A percentile compares a stretch with the other conserved stretches of the same genome.
Evolutionary conservation across 2,113 vertebrate genomes (phyloP).

Genomic region (Alectura lathami): DNA sequence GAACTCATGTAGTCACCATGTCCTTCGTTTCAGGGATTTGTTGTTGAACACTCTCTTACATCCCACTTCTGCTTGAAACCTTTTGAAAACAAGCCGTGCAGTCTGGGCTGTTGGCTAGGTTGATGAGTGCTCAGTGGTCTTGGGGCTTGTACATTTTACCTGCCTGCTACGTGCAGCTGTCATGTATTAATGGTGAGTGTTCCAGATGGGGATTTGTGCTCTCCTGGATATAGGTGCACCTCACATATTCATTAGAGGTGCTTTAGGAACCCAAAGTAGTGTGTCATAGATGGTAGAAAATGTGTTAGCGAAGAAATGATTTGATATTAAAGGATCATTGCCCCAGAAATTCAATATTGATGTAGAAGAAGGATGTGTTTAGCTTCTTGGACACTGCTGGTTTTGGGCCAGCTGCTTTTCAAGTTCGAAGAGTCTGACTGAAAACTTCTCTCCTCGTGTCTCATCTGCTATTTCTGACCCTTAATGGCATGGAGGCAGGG

Average conservation of each 20-base stretch:
- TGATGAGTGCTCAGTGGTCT: background rate
- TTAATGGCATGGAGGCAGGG: background rate
- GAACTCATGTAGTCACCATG: fast-evolving
- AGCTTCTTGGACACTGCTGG: background rate
- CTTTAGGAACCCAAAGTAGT: background rate
- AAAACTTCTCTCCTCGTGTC: background rate
- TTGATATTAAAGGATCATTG: background rate
- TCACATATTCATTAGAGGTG: background rate
- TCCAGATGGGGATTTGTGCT: background rate
- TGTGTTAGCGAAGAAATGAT: background rate
- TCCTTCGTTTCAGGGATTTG: background rate
- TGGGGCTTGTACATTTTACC: background rate
- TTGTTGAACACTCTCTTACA: background rate
- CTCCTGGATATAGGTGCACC: background rate
- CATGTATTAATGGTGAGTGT: background rate
- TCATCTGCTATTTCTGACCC: background rate
- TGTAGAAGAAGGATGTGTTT: background rate
- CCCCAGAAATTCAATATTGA: background rate
- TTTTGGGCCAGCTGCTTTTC: background rate
- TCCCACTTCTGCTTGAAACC: background rate
- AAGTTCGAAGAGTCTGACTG: background rate
- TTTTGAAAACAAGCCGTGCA: background rate
- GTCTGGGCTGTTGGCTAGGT: background rate
- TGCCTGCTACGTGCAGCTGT: background rate
- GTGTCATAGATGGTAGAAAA: background rate